A percentile compares a stretch with the other conserved stretches of the same genome.
Evolutionary conservation across 2,888 invertebrate genomes (phyloP).

Genomic region (Toxonevra muliebris): DNA sequence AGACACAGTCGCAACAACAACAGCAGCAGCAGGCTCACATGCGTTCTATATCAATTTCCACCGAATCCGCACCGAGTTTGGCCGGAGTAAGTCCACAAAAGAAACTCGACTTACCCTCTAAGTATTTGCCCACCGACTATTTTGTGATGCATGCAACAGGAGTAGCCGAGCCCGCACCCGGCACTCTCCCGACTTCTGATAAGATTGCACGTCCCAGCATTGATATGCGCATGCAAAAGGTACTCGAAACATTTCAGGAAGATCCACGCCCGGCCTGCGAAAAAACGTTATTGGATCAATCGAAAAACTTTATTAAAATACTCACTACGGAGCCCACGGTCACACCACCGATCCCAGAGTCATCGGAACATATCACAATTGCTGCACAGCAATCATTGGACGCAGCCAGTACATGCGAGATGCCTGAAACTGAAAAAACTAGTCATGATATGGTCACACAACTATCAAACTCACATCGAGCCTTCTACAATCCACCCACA

Average conservation of each 20-base stretch:
- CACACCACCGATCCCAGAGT: neutral
- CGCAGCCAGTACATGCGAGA: neutral
- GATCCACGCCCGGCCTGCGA: slow-evolving; percentile 26
- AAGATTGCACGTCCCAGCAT: slow-evolving; percentile 32
- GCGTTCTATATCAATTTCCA: slow-evolving; percentile 37
- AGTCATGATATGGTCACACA: slow-evolving; percentile 14
- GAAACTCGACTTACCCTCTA: slow-evolving; percentile 7
- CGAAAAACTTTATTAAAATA: slow-evolving; percentile 33
- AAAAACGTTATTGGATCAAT: slow-evolving; percentile 18
- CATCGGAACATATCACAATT: neutral
- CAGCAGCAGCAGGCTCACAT: slow-evolving; percentile 6
- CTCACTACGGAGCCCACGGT: neutral
- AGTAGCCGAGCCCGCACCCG: slow-evolving; percentile 13
- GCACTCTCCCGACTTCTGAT: slow-evolving; percentile 5
- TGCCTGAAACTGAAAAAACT: slow-evolving; percentile 13
- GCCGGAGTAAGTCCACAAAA: slow-evolving; percentile 8
- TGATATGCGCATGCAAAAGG: slow-evolving; percentile 42
- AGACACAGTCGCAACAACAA: neutral
- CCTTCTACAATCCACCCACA: slow-evolving; percentile 33
- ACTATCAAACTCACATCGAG: slow-evolving; percentile 38
- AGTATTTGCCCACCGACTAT: slow-evolving; percentile 33
- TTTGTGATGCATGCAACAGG: slow-evolving; percentile 37
- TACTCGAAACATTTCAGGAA: slow-evolving; percentile 41
- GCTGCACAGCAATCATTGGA: neutral
- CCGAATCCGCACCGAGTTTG: slow-evolving; percentile 40